These are phyloP conservation scores for Monopis laevigella DNA, from an alignment of 2,888 invertebrate species.

Conservation along the genomic window DNA sequence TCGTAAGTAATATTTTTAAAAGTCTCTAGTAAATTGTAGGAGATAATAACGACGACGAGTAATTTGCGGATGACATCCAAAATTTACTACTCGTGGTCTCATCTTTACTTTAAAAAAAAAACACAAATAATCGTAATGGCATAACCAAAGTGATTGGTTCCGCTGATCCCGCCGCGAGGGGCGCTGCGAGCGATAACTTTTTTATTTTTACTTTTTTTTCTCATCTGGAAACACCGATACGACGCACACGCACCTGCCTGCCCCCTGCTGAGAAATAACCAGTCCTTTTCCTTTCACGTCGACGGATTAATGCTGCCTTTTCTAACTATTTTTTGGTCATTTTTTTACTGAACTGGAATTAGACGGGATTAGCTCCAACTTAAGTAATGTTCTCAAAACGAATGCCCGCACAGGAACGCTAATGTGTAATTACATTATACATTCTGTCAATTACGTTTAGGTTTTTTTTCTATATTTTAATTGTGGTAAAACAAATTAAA, in stretches of 20 bases:
- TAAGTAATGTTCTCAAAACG: not conserved
- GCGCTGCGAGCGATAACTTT: constrained; percentile 28
- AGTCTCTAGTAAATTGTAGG: constrained; percentile 15
- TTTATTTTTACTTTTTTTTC: constrained; percentile 20
- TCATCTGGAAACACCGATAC: constrained; percentile 24
- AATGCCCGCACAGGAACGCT: not conserved
- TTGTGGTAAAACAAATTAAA: no score
- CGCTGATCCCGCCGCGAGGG: constrained; percentile 29
- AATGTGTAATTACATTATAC: constrained; percentile 9
- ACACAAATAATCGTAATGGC: constrained; percentile 24
- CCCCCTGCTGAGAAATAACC: constrained; percentile 38
- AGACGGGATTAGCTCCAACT: constrained; percentile 9
- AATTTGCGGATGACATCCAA: no score
- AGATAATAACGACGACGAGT: constrained; percentile 19
- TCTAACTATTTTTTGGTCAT: constrained; percentile 24
- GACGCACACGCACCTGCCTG: constrained; percentile 47
- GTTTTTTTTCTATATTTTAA: no score
- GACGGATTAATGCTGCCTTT: constrained; percentile 51
- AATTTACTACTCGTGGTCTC: no score
- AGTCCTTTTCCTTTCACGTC: constrained; percentile 32
- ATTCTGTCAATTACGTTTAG: constrained; percentile 8
- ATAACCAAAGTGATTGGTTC: constrained; percentile 35
- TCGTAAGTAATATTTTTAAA: not conserved
- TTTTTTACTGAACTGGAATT: constrained; percentile 4
- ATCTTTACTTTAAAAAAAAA: constrained; percentile 7